phyloP scores from a whole-genome alignment of 2,888 invertebrate species.

The Lobophora halterata region DNA sequence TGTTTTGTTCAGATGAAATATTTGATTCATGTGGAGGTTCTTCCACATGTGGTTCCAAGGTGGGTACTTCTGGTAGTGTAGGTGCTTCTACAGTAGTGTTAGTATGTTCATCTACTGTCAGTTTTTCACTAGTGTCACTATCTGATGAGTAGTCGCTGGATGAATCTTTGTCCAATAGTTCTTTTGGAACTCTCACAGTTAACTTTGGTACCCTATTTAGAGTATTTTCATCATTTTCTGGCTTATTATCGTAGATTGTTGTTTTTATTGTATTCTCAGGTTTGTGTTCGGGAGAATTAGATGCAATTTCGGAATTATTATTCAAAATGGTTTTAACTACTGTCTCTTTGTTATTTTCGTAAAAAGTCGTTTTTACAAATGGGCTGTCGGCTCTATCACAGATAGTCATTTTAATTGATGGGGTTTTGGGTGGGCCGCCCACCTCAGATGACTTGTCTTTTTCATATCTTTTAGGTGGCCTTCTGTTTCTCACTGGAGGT shows the following conservation, averaged over 20 bases:
- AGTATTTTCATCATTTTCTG: slow-evolving; percentile 62
- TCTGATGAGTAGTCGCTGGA: slow-evolving; percentile 78
- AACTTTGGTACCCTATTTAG: slow-evolving; percentile 84
- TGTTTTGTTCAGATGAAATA: slow-evolving; percentile 32
- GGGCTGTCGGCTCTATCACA: slow-evolving; percentile 75
- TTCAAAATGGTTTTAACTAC: slow-evolving; percentile 62
- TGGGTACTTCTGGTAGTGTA: slow-evolving; percentile 26
- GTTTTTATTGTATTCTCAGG: slow-evolving; percentile 63
- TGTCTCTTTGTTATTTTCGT: slow-evolving; percentile 65
- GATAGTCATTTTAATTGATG: slow-evolving; percentile 75
- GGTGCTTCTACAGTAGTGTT: slow-evolving; percentile 38
- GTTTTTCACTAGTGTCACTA: slow-evolving; percentile 82
- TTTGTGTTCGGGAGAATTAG: slow-evolving; percentile 55
- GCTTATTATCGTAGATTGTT: slow-evolving; percentile 74
- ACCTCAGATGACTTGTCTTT: slow-evolving; percentile 45
- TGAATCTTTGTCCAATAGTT: slow-evolving; percentile 76
- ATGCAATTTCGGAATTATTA: slow-evolving; percentile 57
- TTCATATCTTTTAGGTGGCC: slow-evolving; percentile 72
- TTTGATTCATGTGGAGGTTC: slow-evolving; percentile 25
- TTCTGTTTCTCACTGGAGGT: slow-evolving; percentile 61
- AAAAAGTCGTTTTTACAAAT: slow-evolving; percentile 71
- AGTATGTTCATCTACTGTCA: slow-evolving; percentile 79
- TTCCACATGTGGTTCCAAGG: slow-evolving; percentile 28
- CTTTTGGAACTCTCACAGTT: slow-evolving; percentile 84
- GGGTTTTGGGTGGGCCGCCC: slow-evolving; percentile 46